Evolutionary conservation across 2,113 vertebrate genomes (phyloP), one percentile per base, ranked within the genome.

Genomic region (Stigmatopora nigra): DNA sequence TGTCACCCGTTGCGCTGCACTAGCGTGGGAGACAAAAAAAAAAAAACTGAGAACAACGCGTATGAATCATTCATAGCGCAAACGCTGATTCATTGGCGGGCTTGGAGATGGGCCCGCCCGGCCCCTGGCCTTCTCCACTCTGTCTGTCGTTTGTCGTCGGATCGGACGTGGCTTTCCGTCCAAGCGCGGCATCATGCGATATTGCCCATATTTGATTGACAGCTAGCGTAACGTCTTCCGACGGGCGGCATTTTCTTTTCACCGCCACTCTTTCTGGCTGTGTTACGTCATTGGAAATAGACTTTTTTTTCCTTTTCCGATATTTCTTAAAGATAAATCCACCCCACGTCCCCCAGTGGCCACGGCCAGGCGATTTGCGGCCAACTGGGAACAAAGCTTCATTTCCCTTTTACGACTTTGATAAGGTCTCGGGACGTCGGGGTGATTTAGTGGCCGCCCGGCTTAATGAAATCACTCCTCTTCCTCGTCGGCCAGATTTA

Each of bases 391-490:
- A 56, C 53, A 56, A 56, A 56, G 53, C 53, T 15, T 56, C 53
- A 14, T 56, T 56, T 56, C 53, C 25, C 13, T 56, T 56, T 56
- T 56, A 56, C 25, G 53, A 56, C 53, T 31, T 56, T 56, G 53
- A 56, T 56, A 56, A 56, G 53, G 53, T 56, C 53, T 56, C 53
- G 53, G 22, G 22, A 56, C 31, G 53, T 56, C 53, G 31, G 53
- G 53, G 22, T 56, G 53, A 56, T 56, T 56, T 56, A 31, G 31
- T 14, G 53, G 53, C 15, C 22, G 53, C 53, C 31, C 53, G 4
- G 53, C 25, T 56, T 56, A 56, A 56, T 56, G 53, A 56, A 56
- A 56, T 56, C 25, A 56, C 22, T 56, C 53, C 53, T 56, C 51
- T 53, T 56, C 53, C 53, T 31, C 53, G 22, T 5, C 12, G 53